Conservation (phyloP, 2,797 vertebrate species). For the Urophycis tenuis region DNA sequence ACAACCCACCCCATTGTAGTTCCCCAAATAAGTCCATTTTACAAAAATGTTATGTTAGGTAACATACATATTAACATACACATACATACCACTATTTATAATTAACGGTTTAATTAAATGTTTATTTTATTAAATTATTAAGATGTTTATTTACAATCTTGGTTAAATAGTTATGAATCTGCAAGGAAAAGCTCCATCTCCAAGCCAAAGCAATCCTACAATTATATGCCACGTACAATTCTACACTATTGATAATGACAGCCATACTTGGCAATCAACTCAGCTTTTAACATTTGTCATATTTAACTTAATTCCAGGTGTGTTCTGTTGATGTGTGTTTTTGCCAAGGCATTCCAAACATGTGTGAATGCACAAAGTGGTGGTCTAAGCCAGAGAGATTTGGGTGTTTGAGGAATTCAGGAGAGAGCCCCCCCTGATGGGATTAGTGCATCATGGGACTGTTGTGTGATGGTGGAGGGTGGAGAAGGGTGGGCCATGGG, state of each 20-base stretch:
- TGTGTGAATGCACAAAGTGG: constrained; percentile 24
- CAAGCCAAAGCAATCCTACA: background rate
- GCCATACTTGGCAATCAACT: background rate
- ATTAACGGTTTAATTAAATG: background rate
- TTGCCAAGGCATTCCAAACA: constrained; percentile 36
- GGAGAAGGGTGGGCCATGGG: constrained; percentile 18
- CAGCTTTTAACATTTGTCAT: background rate
- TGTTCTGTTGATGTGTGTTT: constrained; percentile 20
- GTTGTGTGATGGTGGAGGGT: constrained; percentile 36
- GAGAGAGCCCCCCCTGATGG: constrained; percentile 45
- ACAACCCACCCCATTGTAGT: background rate
- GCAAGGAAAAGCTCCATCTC: background rate
- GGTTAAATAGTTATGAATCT: background rate
- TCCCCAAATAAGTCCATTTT: no score
- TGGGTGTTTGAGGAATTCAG: constrained; percentile 50
- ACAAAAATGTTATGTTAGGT: background rate
- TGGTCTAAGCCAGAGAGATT: constrained; percentile 30
- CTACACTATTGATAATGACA: background rate
- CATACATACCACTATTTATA: background rate
- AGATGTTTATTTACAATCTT: background rate
- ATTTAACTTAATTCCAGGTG: constrained; percentile 17
- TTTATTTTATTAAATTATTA: background rate
- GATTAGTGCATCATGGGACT: constrained; percentile 58
- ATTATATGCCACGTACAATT: background rate
- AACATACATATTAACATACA: background rate